A percentile compares a stretch with the other conserved stretches of the same genome.
These are phyloP conservation scores for Cottoperca gobio DNA, from an alignment of 2,797 vertebrate genomes.

Conservation along the genomic window DNA sequence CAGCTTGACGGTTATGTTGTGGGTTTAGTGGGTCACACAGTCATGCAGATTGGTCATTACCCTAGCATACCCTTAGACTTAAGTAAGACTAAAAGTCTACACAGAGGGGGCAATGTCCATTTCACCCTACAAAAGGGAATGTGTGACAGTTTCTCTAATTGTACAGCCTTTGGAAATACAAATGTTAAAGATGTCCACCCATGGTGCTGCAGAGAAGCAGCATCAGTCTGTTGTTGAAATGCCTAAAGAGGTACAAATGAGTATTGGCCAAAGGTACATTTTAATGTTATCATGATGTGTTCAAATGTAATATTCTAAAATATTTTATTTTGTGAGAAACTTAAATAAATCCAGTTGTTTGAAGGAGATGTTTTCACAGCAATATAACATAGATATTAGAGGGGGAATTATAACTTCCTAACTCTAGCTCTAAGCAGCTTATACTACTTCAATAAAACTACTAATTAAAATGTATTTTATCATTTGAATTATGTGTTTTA, in stretches of 20 bases:
- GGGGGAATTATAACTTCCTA: too few relatives aligned
- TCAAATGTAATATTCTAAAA: too few relatives aligned
- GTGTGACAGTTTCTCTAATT: slow-evolving; percentile 7
- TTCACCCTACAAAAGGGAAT: slow-evolving; percentile 12
- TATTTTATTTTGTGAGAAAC: too few relatives aligned
- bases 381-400: too few relatives aligned
- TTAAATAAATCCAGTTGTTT: too few relatives aligned
- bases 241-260: background rate
- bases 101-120: slow-evolving; percentile 6
- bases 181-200: slow-evolving; percentile 3
- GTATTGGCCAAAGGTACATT: too few relatives aligned
- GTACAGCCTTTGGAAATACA: background rate
- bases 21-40: slow-evolving; percentile 42
- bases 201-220: background rate
- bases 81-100: slow-evolving; percentile 6
- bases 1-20: slow-evolving; percentile 35
- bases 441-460: too few relatives aligned
- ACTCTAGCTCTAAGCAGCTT: too few relatives aligned
- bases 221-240: background rate
- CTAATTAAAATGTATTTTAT: too few relatives aligned
- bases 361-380: too few relatives aligned
- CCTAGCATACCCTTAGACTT: slow-evolving; percentile 34
- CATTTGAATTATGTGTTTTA: too few relatives aligned
- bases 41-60: slow-evolving; percentile 43
- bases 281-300: too few relatives aligned